Evolutionary conservation across 2,888 invertebrate species (phyloP), one percentile per base, ranked within the genome.

Genomic region (Lathronympha strigana): DNA sequence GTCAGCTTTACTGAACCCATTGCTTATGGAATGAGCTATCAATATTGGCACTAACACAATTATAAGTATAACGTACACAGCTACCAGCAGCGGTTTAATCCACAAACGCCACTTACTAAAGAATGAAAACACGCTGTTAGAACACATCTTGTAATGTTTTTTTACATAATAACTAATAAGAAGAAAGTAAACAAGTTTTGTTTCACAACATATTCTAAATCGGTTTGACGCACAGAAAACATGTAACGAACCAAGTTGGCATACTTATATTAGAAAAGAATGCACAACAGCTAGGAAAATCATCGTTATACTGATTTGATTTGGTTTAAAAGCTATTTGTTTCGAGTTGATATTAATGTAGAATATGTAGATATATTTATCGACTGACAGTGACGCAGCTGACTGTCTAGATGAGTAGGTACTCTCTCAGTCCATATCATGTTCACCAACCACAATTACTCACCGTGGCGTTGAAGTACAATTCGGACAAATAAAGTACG

Each of bases 71-170:
- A 95, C 95, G 84, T 98, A 98, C 43, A 96, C 84, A 54, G 96
- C 90, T 69, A 97, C 95, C 61, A 97, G 93, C 63, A 97, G 92
- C 57, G 98, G 98, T 72, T 97, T 93, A 81, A 98, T 97, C 98
- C 98, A 98, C 72, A 96, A 90, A 81, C 96, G 94, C 98, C 98
- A 98, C 72, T 90, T 88, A 66, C 83, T 87, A 73, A 92, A 83
- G 77, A 91, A 91, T 31, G 84, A 75, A 73, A 79, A 66, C 62
- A 90, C 69, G 63, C 83, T 77, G 63, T 82, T 74, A 69, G 88
- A 80, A 83, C 92, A 92, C 92, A 92, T 92, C 73, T 79, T 80
- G 53, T 61, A 61, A 64, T 71, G 50, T 70, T 61, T 17, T 57
- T 63, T 66, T 60, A 66, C 66, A 66, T 66, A 54, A 63, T 63